Percentiles rank a stretch among this genome's conserved stretches.
phyloP scores from a whole-genome alignment of 2,888 invertebrate genomes.

The Caenorhabditis parvicauda region DNA sequence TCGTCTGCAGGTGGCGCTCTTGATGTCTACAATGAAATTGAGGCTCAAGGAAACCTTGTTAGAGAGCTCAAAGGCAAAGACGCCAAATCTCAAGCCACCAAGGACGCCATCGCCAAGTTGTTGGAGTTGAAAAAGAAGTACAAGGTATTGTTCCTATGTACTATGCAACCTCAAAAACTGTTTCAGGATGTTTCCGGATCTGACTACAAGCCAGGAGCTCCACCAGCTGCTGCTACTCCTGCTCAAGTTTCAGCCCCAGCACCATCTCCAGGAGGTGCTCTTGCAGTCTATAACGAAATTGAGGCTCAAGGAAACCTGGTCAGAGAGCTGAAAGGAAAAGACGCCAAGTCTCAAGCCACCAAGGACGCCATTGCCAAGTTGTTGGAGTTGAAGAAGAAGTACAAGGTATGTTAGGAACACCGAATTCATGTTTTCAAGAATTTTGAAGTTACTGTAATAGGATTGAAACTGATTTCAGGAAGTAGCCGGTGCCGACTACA shows the following conservation, averaged over 20 bases:
- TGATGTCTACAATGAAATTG: slow-evolving; percentile 47
- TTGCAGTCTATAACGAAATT: slow-evolving; percentile 39
- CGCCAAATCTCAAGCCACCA: slow-evolving; percentile 65
- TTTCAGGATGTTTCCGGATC: slow-evolving; percentile 68
- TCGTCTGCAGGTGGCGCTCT: slow-evolving; percentile 3
- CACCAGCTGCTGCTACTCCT: slow-evolving; percentile 28
- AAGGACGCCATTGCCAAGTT: slow-evolving; percentile 71
- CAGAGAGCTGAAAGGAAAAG: slow-evolving; percentile 70
- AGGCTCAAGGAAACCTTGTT: slow-evolving; percentile 71
- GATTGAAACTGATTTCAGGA: slow-evolving; percentile 64
- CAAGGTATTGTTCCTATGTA: too few species aligned
- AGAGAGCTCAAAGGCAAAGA: slow-evolving; percentile 70
- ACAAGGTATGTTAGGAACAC: slow-evolving; percentile 10
- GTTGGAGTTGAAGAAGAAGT: slow-evolving; percentile 72
- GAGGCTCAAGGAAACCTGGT: slow-evolving; percentile 72
- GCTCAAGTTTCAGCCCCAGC: slow-evolving; percentile 7
- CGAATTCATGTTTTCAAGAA: neutral
- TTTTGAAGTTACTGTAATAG: neutral
- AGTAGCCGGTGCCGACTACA: slow-evolving; percentile 67
- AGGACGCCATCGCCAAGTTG: slow-evolving; percentile 70
- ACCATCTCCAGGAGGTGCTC: slow-evolving; percentile 12
- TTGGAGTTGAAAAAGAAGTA: slow-evolving; percentile 76
- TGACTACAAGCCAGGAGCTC: slow-evolving; percentile 42
- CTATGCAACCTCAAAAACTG: too few species aligned
- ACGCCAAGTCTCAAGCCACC: slow-evolving; percentile 65